Evolutionary conservation across 1,140 invertebrate genomes (phyloP).

Genomic region (Tetragnatha versicolor): DNA sequence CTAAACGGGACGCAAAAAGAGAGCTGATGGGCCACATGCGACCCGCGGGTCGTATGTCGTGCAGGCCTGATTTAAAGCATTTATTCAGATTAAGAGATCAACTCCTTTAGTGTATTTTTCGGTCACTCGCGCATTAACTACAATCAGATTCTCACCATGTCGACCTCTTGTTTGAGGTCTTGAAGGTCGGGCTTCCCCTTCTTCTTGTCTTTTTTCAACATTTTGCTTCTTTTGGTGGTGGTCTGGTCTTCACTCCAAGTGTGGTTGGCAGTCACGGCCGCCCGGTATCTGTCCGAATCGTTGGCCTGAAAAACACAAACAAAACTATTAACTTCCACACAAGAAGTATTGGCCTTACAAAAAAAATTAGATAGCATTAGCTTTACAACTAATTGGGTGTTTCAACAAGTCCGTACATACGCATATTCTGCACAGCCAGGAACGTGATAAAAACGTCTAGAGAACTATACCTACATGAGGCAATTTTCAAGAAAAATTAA

Average conservation of each 20-base stretch:
- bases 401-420: too few species aligned
- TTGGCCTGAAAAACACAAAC: constrained; percentile 77
- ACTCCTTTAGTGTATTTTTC: neutral
- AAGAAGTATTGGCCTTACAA: neutral
- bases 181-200: constrained; percentile 76
- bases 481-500: too few species aligned
- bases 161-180: constrained; percentile 97
- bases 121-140: neutral
- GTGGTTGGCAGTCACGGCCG: constrained; percentile 84
- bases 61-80: too few species aligned
- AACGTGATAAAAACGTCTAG: too few species aligned
- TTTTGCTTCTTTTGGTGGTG: constrained; percentile 84
- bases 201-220: constrained; percentile 8
- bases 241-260: constrained; percentile 88
- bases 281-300: constrained; percentile 90
- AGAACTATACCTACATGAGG: too few species aligned
- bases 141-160: constrained; percentile 69
- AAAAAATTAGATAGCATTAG: neutral
- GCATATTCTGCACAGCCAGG: too few species aligned
- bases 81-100: too few species aligned
- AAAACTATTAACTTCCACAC: neutral
- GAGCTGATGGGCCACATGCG: too few species aligned
- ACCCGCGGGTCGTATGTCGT: too few species aligned
- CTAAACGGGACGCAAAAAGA: too few species aligned
- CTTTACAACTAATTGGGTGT: neutral